Evolutionary conservation across 2,888 invertebrate genomes (phyloP), one percentile per base, ranked within the genome.

Genomic region (Congeria kusceri): DNA sequence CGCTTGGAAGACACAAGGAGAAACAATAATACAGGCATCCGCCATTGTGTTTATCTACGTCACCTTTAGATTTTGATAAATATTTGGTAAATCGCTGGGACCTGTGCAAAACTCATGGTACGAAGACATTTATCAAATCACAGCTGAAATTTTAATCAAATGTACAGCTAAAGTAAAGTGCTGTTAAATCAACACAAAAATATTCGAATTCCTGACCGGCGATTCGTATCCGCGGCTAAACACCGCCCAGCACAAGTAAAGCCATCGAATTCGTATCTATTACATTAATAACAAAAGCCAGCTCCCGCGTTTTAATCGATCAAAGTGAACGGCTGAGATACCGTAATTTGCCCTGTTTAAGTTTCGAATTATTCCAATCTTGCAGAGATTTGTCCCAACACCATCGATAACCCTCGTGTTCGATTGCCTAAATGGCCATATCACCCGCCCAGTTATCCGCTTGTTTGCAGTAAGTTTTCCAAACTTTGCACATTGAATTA

Each of bases 211-310:
- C 80, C 76, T 73, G 46, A 23, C 53, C 69, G 62, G 29, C 46
- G 76, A 61, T 77, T 69, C 76, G 80, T 80, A 80, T 61, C 76
- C 59, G 25, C n/a, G 74, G 44, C 53, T 64, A 69, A 74, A 71
- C 74, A 74, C 53, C 25, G 46, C 29, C 64, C 69, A 69, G 66
- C 72, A 68, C 71, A 74, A 70, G 65, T 74, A 74, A 75, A 77
- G 47, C 71, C 64, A 80, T 80, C 65, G 74, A 80, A 79, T 70
- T 73, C 74, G 61, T 80, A 83, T 83, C 77, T 79, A 74, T 83
- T 79, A 73, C 78, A 72, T 66, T 53, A 44, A 44, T 56, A 66
- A 74, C 62, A 67, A 74, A 66, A 49, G 53, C 53, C 61, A 57
- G 62, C 73, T 67, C 62, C 58, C n/a, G 67, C 66, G 59, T 59